Conservation (phyloP, 2,797 vertebrate species). For the Phrynocephalus guinanensis region DNA sequence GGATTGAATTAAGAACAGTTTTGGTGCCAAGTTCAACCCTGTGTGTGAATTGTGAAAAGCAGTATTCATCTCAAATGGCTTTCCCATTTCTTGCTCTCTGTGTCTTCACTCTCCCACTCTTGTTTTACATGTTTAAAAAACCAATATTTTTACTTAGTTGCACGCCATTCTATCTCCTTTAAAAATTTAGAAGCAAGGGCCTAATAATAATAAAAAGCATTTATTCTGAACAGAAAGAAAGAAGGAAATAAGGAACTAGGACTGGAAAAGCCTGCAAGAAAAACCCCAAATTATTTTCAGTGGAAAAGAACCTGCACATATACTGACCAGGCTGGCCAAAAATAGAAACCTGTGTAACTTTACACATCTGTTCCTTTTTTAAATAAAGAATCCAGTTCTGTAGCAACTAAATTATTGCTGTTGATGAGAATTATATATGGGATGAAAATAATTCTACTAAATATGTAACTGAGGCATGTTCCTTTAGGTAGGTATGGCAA, state of each 20-base stretch:
- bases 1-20: slow-evolving; percentile 64
- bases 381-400: neutral
- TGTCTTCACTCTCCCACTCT: slow-evolving; percentile 13
- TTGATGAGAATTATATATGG: neutral
- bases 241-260: neutral
- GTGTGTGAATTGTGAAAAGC: slow-evolving; percentile 68
- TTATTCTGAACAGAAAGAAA: slow-evolving; percentile 10
- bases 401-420: neutral
- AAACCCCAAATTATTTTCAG: slow-evolving; percentile 27
- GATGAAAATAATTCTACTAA: neutral
- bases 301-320: neutral
- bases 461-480: neutral
- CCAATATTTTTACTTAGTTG: slow-evolving; percentile 11
- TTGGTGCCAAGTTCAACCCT: slow-evolving; percentile 62
- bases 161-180: neutral
- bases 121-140: slow-evolving; percentile 53
- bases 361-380: neutral
- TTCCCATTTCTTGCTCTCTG: slow-evolving; percentile 46
- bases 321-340: neutral
- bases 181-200: slow-evolving; percentile 31
- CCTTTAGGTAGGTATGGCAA: neutral
- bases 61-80: slow-evolving; percentile 60
- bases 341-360: neutral
- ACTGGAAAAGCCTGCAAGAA: slow-evolving; percentile 7
- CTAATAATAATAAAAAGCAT: slow-evolving; percentile 7